Conservation (phyloP, 64 coral and sea anemone species). For the Trachythela sp. region DNA sequence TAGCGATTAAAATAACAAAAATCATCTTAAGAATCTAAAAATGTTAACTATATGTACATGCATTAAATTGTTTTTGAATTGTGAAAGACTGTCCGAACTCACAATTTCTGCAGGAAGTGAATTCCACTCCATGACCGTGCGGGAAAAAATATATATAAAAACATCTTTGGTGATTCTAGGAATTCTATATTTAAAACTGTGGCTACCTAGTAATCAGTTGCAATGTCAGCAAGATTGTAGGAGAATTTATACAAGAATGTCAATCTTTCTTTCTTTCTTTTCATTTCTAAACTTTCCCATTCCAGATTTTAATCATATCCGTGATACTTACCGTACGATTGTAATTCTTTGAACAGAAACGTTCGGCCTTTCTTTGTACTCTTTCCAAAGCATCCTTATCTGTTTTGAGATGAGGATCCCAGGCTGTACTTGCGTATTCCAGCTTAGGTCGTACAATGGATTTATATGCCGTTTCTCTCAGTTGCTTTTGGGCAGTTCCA, state of each 20-base stretch:
- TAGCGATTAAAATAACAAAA: too few species aligned
- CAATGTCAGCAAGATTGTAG: neutral
- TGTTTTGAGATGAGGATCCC: neutral
- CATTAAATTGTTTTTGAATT: too few species aligned
- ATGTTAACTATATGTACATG: too few species aligned
- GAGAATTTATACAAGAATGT: neutral
- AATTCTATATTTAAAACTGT: neutral
- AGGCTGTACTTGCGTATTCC: neutral
- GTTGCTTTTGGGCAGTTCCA: slow-evolving; percentile 34
- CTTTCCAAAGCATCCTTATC: neutral
- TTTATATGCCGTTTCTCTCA: slow-evolving; percentile 36
- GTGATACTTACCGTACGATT: neutral
- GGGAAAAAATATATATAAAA: too few species aligned
- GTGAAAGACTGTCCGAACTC: too few species aligned
- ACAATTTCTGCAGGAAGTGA: too few species aligned
- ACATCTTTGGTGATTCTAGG: too few species aligned
- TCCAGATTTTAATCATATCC: neutral
- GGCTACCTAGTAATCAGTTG: neutral
- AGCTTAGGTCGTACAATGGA: neutral
- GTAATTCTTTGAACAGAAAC: neutral
- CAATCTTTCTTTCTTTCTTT: neutral
- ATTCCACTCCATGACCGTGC: too few species aligned
- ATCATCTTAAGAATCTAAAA: too few species aligned
- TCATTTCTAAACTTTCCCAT: neutral
- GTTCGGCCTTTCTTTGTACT: neutral